phyloP scores from a whole-genome alignment of 2,113 vertebrate species.

The Triplophysa siluroides region DNA sequence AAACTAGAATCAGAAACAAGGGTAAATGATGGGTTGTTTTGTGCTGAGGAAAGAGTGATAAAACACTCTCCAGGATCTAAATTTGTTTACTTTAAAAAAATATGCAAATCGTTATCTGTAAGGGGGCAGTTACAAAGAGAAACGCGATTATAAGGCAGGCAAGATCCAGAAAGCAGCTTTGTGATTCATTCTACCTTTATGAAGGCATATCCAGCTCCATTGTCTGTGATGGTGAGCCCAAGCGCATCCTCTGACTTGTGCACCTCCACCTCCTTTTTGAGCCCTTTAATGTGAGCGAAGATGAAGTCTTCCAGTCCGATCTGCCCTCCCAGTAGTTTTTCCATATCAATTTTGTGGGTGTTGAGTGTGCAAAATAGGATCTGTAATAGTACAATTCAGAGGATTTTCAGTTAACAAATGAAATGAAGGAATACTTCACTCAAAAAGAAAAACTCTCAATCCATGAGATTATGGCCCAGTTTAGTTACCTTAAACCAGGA shows the following conservation, averaged over 20 bases:
- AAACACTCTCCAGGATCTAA: background rate
- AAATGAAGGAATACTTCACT: too few relatives aligned
- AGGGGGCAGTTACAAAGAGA: background rate
- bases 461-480: too few relatives aligned
- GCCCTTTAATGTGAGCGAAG: constrained; percentile 91
- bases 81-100: constrained; percentile 15
- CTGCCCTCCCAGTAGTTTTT: constrained; percentile 88
- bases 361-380: constrained; percentile 97
- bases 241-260: constrained; percentile 87
- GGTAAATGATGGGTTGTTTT: background rate
- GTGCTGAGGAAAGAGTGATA: background rate
- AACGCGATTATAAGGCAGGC: background rate
- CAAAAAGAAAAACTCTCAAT: too few relatives aligned
- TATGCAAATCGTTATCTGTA: constrained; percentile 14
- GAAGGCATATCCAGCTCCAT: constrained; percentile 87
- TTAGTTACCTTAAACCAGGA: too few relatives aligned
- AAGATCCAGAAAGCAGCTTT: background rate
- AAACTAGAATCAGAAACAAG: background rate
- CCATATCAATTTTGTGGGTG: constrained; percentile 95
- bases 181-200: constrained; percentile 82
- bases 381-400: constrained; percentile 65
- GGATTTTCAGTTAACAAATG: background rate
- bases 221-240: constrained; percentile 96
- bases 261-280: constrained; percentile 88
- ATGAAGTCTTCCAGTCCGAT: constrained; percentile 96